Evolutionary conservation across 2,797 vertebrate species (phyloP).

Genomic region (Cossypha heuglini): DNA sequence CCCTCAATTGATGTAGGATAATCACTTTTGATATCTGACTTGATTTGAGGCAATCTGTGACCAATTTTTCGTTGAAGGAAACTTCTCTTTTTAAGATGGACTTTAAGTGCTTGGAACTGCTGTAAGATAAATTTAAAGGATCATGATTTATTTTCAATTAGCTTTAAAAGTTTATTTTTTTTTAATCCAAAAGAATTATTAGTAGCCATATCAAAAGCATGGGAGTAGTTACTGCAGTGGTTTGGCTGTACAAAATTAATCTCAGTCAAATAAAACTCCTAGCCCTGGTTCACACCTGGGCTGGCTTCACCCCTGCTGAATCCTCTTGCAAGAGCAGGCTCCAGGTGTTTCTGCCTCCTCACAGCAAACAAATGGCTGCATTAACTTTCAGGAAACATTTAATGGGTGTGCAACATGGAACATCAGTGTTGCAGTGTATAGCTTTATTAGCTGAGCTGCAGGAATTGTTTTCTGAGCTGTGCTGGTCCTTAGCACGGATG

Average conservation of each 20-base stretch:
- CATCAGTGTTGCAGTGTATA: neutral
- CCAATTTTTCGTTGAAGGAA: neutral
- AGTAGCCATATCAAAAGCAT: neutral
- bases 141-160: neutral
- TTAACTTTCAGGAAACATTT: neutral
- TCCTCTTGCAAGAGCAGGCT: neutral
- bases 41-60: neutral
- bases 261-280: neutral
- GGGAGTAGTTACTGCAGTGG: neutral
- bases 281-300: neutral
- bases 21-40: neutral
- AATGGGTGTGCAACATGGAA: neutral
- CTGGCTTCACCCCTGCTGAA: neutral
- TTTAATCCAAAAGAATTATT: neutral
- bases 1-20: fast-evolving
- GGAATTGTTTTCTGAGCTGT: conserved; percentile 16
- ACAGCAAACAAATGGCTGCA: conserved; percentile 9
- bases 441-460: conserved; percentile 36
- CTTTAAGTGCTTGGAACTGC: neutral
- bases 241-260: neutral
- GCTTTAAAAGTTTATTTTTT: neutral
- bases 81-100: neutral
- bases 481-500: neutral
- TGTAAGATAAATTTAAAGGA: neutral
- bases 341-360: conserved; percentile 22